Percentiles rank a stretch among this genome's conserved stretches.
These are phyloP conservation scores for Sceloporus undulatus DNA, from an alignment of 2,113 vertebrate genomes.

Conservation along the genomic window DNA sequence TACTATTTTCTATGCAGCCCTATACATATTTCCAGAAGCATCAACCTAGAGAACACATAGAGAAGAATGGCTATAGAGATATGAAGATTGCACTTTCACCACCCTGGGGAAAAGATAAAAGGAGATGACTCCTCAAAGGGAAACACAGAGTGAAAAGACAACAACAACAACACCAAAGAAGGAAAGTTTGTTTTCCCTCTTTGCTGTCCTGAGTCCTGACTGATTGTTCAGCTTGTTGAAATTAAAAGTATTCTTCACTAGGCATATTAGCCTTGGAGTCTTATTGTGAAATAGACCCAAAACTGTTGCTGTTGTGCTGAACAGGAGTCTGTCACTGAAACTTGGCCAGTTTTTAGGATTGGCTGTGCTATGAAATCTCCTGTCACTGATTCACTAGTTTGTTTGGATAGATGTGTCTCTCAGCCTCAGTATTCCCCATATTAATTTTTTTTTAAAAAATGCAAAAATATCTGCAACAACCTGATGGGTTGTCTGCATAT, in stretches of 20 bases:
- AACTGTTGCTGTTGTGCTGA: neutral
- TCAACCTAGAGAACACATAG: neutral
- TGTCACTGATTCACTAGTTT: neutral
- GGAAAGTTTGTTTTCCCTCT: neutral
- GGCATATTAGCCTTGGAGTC: neutral
- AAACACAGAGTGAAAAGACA: neutral
- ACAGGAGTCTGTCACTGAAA: neutral
- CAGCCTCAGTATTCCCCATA: neutral
- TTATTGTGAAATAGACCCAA: neutral
- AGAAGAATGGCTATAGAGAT: neutral
- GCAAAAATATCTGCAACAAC: neutral
- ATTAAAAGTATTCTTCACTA: neutral
- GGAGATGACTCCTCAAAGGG: neutral
- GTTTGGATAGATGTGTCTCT: neutral
- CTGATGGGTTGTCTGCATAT: no score
- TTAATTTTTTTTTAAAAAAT: neutral
- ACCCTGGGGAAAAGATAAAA: neutral
- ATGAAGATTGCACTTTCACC: neutral
- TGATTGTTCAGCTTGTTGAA: neutral
- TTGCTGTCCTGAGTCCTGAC: neutral
- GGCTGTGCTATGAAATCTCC: neutral
- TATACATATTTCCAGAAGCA: neutral
- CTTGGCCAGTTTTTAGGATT: neutral
- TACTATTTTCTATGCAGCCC: no score
- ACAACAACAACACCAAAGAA: no score